A percentile compares a stretch with the other conserved stretches of the same genome.
phyloP scores from a whole-genome alignment of 2,113 vertebrate species.

The Furnarius figulus region DNA sequence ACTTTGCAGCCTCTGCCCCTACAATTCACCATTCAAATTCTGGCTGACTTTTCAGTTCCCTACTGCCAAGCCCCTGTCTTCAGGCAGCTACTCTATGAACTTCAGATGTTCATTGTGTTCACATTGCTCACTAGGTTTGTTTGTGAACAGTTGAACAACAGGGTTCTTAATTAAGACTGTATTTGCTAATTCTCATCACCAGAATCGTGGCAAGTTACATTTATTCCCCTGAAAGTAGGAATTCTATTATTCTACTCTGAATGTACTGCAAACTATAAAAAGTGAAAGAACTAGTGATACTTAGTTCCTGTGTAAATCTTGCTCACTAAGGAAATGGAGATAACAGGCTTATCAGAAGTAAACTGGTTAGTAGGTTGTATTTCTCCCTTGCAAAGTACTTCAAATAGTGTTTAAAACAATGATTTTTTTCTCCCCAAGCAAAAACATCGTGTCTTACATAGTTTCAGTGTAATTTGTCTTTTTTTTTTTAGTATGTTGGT shows the following conservation, averaged over 20 bases:
- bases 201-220: background rate
- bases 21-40: background rate
- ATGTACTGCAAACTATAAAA: background rate
- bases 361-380: background rate
- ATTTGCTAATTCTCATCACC: background rate
- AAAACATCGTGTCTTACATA: background rate
- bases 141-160: background rate
- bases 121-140: background rate
- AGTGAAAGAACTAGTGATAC: background rate
- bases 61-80: background rate
- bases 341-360: background rate
- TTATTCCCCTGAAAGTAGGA: background rate
- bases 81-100: background rate
- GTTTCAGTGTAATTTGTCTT: background rate
- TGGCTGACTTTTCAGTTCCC: background rate
- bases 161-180: background rate
- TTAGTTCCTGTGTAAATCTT: background rate
- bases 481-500: conserved; percentile 86
- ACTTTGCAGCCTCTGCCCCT: background rate
- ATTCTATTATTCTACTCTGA: background rate
- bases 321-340: background rate
- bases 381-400: background rate
- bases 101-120: background rate
- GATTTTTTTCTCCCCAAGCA: background rate
- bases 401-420: background rate